Base-by-base conservation (phyloP, 2,797 vertebrate species). In the Saxicola maurus region DNA sequence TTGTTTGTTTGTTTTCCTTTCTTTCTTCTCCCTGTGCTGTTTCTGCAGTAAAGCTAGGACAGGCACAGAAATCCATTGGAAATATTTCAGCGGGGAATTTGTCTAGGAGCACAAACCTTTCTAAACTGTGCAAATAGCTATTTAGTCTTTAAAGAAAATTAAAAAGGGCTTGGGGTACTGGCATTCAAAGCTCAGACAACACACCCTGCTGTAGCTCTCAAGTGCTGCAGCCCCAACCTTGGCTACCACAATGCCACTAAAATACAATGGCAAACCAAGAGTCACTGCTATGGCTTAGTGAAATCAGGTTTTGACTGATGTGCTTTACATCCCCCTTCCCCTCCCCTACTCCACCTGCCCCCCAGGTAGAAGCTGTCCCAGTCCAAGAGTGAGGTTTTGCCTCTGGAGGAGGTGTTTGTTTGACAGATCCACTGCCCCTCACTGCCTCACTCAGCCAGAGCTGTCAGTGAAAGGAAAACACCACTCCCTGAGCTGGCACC, bases 251-350 rank as follows among this genome's bases (percentile, higher is more conserved):
- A 0, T n/a, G 8, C 17, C 24, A 1, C 30, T 59, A 2, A 65
- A 43, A 48, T 2, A 17, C 1, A 6, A 8, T 4, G 16, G 45
- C 27, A 48, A 66, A 52, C 4, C 1, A 1, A 4, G 40, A 65
- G 17, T 17, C 38, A 1, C 0, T 19, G 25, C 3, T 17, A 5
- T 1, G 17, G 51, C 55, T 86, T 37, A 38, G 45, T 4, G 0
- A 33, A 83, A 35, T 9, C 7, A 28, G 30, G 20, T 33, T 64
- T 43, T 16, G 21, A 25, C 46, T 55, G 40, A 24, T 1, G 0
- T 1, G 14, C 17, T 51, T 57, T 59, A 6, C 8, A 12, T 20
- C 0, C 0, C 11, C 6, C 19, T 53, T 56, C 6, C 27, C 9
- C 11, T 13, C 13, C 8, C 33, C 17, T 28, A 0, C 11, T 17